phyloP scores from a whole-genome alignment of 2,888 invertebrate genomes.

The Escarpia spicata region DNA sequence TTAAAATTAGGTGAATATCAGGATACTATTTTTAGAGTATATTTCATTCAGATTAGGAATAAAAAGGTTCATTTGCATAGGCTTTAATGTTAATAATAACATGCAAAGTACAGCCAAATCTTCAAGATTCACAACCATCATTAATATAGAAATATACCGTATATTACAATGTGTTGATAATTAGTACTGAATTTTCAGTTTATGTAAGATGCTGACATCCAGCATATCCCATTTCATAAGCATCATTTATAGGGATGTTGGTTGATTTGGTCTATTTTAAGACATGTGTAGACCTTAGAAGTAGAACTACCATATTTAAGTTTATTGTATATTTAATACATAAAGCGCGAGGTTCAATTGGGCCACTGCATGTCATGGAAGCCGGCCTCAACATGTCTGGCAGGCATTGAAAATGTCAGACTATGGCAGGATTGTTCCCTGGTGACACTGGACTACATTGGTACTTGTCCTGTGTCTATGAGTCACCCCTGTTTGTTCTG shows the following conservation, averaged over 20 bases:
- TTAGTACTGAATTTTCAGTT: not conserved
- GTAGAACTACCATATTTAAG: not conserved
- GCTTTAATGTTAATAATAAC: too few relatives aligned
- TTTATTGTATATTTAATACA: not conserved
- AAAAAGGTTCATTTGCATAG: too few relatives aligned
- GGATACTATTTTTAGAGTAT: too few relatives aligned
- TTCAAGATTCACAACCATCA: too few relatives aligned
- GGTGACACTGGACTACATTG: not conserved
- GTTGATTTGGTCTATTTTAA: not conserved
- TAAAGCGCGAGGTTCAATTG: not conserved
- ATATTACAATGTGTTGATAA: constrained; percentile 18
- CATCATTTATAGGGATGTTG: too few relatives aligned
- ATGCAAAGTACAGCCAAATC: not conserved
- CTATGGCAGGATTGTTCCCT: not conserved
- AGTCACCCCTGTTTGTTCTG: not conserved
- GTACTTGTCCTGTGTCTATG: not conserved
- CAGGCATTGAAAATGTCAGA: not conserved
- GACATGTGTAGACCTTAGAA: not conserved
- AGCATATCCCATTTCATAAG: not conserved
- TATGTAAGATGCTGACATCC: not conserved
- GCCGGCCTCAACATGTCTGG: not conserved
- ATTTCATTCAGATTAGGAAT: too few relatives aligned
- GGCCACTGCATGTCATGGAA: not conserved
- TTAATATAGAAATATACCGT: not conserved
- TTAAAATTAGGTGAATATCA: too few relatives aligned